These are phyloP conservation scores for Hypomecis atomaria DNA, from an alignment of 2,888 invertebrate genomes.

Conservation along the genomic window DNA sequence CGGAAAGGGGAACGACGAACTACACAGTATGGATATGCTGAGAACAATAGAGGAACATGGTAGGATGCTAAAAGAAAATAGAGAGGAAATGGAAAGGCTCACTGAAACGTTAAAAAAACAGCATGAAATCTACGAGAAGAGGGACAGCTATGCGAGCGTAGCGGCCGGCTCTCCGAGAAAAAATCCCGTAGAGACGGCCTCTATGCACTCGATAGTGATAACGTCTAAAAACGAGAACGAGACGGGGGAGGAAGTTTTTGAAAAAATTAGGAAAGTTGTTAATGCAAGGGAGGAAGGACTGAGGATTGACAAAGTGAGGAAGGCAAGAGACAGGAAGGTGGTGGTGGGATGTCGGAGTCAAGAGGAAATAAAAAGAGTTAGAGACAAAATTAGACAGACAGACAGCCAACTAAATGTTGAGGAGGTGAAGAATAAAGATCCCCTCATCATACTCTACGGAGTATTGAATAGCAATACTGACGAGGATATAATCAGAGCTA, in stretches of 20 bases:
- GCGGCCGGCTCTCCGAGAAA: neutral
- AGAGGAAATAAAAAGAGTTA: slow-evolving; percentile 10
- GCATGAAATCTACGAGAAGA: neutral
- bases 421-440: slow-evolving; percentile 8
- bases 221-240: neutral
- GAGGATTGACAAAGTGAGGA: slow-evolving; percentile 12
- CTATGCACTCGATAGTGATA: slow-evolving; percentile 19
- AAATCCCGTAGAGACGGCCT: neutral
- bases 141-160: neutral
- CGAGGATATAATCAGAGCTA: slow-evolving; percentile 13
- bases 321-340: slow-evolving; percentile 22
- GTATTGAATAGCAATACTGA: slow-evolving; percentile 11
- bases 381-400: slow-evolving; percentile 1
- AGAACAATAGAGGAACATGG: neutral
- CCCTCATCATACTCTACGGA: neutral
- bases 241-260: slow-evolving; percentile 15
- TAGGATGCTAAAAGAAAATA: neutral
- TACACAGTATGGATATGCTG: too few species aligned
- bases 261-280: slow-evolving; percentile 14
- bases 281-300: slow-evolving; percentile 23
- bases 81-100: neutral
- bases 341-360: slow-evolving; percentile 14
- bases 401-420: slow-evolving; percentile 1
- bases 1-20: too few species aligned
- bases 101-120: neutral